Conservation (phyloP, 2,888 invertebrate genomes). For the Meganola albula region DNA sequence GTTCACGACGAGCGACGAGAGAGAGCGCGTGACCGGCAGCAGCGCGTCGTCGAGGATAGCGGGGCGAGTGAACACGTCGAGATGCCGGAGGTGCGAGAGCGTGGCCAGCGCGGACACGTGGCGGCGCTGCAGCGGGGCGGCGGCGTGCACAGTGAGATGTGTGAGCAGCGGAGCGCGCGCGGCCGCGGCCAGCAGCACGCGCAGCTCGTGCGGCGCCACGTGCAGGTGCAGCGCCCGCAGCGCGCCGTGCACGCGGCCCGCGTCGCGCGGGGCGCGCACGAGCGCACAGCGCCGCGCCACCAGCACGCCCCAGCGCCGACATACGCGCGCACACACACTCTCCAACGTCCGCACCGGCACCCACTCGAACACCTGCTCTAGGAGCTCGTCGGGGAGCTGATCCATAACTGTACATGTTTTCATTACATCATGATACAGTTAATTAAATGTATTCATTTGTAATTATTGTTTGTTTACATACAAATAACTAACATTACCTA, state of each 20-base stretch:
- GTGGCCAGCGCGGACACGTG: slow-evolving; percentile 13
- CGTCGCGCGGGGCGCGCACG: slow-evolving; percentile 10
- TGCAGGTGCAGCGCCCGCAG: slow-evolving; percentile 10
- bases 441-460: too few species aligned
- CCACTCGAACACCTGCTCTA: slow-evolving; percentile 29
- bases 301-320: slow-evolving; percentile 27
- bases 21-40: slow-evolving; percentile 8
- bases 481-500: too few species aligned
- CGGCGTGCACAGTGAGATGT: slow-evolving; percentile 6
- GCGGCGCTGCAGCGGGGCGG: slow-evolving; percentile 2
- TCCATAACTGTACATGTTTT: too few species aligned
- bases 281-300: slow-evolving; percentile 13
- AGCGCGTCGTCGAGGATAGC: slow-evolving; percentile 6
- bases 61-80: slow-evolving; percentile 27
- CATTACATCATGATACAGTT: too few species aligned
- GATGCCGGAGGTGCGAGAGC: slow-evolving; percentile 23
- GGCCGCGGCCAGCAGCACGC: slow-evolving; percentile 7
- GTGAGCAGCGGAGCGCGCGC: not conserved
- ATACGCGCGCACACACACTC: slow-evolving; percentile 22
- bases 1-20: slow-evolving; percentile 31
- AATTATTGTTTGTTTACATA: not conserved
- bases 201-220: slow-evolving; percentile 3
- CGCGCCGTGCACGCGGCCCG: slow-evolving; percentile 14
- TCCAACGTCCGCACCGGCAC: slow-evolving; percentile 22
- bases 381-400: slow-evolving; percentile 30